These are phyloP conservation scores for Pelecanoides urinatrix DNA, from an alignment of 2,113 vertebrate species.

Conservation along the genomic window DNA sequence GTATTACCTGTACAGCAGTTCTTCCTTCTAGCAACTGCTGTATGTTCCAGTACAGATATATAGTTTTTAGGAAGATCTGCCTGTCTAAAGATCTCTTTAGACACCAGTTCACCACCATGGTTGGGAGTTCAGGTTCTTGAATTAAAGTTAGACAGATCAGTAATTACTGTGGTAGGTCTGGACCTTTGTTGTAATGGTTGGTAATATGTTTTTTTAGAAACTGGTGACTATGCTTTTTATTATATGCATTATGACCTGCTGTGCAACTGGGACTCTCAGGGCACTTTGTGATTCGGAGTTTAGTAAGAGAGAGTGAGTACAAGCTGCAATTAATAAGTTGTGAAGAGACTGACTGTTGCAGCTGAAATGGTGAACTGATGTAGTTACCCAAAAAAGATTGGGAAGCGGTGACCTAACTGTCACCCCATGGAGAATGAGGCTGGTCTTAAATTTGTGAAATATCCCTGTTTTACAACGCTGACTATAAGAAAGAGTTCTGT, in stretches of 20 bases:
- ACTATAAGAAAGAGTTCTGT: conserved; percentile 64
- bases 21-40: background rate
- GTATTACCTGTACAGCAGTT: background rate
- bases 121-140: background rate
- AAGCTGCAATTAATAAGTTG: conserved; percentile 55
- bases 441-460: conserved; percentile 44
- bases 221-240: background rate
- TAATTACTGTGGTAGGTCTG: background rate
- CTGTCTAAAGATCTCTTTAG: background rate
- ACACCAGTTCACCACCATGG: background rate
- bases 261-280: background rate
- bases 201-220: background rate
- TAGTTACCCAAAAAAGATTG: conserved; percentile 41
- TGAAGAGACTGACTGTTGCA: conserved; percentile 44
- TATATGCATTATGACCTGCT: background rate
- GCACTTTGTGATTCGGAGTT: background rate
- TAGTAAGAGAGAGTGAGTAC: background rate
- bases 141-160: background rate
- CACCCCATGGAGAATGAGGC: conserved; percentile 51
- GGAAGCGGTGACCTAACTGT: conserved; percentile 38
- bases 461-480: conserved; percentile 41
- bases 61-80: background rate
- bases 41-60: background rate
- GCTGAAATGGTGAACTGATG: conserved; percentile 1
- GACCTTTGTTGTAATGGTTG: background rate